Percentiles rank a stretch among this genome's conserved stretches.
phyloP scores from a whole-genome alignment of 2,797 vertebrate species.

The Enteromius mattozi region DNA sequence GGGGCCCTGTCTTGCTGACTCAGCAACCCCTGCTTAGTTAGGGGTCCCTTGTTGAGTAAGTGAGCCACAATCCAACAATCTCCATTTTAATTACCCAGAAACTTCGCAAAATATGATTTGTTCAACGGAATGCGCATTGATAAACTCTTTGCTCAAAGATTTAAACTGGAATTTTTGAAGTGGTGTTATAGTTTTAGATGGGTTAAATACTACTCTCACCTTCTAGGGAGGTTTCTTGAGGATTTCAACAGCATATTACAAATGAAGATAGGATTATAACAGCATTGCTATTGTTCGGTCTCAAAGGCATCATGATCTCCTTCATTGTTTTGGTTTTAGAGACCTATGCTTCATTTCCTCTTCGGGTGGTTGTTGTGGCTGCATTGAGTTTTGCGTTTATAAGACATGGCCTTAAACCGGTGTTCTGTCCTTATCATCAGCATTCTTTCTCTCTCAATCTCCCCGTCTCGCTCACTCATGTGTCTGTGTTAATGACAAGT shows the following conservation, averaged over 20 bases:
- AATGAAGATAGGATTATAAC: slow-evolving; percentile 24
- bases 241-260: neutral
- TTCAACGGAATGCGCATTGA: neutral
- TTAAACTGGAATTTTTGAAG: neutral
- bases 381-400: slow-evolving; percentile 1
- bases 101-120: neutral
- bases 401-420: slow-evolving; percentile 41
- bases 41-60: slow-evolving; percentile 14
- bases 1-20: slow-evolving; percentile 22
- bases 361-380: slow-evolving; percentile 45
- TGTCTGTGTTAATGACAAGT: slow-evolving; percentile 35
- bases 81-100: slow-evolving; percentile 8
- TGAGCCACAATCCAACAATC: neutral
- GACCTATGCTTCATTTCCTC: slow-evolving; percentile 42
- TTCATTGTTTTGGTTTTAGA: slow-evolving; percentile 30
- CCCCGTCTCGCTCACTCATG: slow-evolving; percentile 2
- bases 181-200: neutral
- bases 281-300: slow-evolving; percentile 6
- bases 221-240: neutral
- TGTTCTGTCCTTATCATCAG: slow-evolving; percentile 32
- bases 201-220: neutral
- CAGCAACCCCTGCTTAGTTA: neutral
- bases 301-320: slow-evolving; percentile 22
- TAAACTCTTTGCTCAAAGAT: neutral
- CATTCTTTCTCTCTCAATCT: slow-evolving; percentile 13